Evolutionary conservation across 2,113 vertebrate genomes (phyloP).

Genomic region (Aptenodytes patagonicus): DNA sequence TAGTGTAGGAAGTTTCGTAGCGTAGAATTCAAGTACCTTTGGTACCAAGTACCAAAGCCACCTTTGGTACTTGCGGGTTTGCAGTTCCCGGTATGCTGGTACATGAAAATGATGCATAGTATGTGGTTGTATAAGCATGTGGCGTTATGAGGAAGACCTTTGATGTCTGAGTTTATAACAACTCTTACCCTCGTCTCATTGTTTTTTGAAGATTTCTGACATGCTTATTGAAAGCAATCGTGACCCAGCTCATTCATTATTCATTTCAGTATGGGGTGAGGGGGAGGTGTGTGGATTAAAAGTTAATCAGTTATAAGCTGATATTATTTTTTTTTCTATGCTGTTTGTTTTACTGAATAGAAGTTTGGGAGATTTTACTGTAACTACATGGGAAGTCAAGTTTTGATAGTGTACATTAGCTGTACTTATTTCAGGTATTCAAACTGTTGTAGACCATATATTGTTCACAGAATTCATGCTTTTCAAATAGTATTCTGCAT

Average conservation of each 20-base stretch:
- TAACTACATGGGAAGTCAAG: background rate
- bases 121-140: background rate
- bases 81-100: background rate
- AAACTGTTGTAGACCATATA: background rate
- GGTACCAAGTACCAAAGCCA: background rate
- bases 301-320: background rate
- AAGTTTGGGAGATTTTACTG: background rate
- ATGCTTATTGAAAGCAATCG: background rate
- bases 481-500: background rate
- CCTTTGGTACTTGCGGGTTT: background rate
- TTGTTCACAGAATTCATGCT: background rate
- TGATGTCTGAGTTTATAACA: background rate
- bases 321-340: background rate
- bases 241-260: background rate
- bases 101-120: background rate
- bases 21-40: background rate
- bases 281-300: background rate
- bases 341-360: background rate
- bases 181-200: background rate
- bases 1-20: background rate
- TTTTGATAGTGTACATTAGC: background rate
- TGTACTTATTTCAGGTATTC: background rate
- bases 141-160: background rate
- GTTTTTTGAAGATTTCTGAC: background rate
- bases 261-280: background rate